Evolutionary conservation across 2,113 vertebrate species (phyloP), one percentile per base, ranked within the genome.

Genomic region (Hemichromis elongatus): DNA sequence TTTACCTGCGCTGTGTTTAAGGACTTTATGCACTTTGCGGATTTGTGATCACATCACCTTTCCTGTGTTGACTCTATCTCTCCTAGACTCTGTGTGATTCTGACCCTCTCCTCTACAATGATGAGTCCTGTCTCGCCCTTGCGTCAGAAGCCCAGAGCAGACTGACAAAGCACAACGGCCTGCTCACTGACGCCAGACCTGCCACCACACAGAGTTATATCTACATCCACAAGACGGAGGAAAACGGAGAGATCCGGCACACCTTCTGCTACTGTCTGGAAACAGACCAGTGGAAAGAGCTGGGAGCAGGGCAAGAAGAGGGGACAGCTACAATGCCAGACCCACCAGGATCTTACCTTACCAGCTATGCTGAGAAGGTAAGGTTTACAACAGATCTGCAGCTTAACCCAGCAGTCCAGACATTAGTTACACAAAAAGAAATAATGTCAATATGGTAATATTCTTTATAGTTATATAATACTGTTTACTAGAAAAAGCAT

Each of bases 141-240:
- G 88, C 97, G 19, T 88, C 85, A 26, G 96, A 97, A 73, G 97
- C 98, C 26, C 91, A 96, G 85, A 92, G 90, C 89, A 93, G 92
- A 79, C 96, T 97, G 70, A 94, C 95, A 14, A 90, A 94, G 30
- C 96, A 96, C 21, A 89, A 94, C 3, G 98, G 98, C 12, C 92
- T 99, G 45, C 98, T 97, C 87, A 94, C 95, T 9, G 97, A 99
- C 24, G 97, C 99, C 82, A 96, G 99, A 37, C 97, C 97, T 28
- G 97, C 98, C 80, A 99, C 99, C 82, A 97, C 96, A 3, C 97
- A 97, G 93, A 98, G 97, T 92, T 99, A 99, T 5, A 99, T 99
- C 92, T 98, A 98, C 88, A 97, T 99, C 88, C 97, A 98, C 93
- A 99, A 99, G 96, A 99, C 98, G 0, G 98, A 98, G 83, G 98